A percentile compares a stretch with the other conserved stretches of the same genome.
These are phyloP conservation scores for Sterrhoptilus dennistouni DNA, from an alignment of 2,113 vertebrate species.

Conservation along the genomic window DNA sequence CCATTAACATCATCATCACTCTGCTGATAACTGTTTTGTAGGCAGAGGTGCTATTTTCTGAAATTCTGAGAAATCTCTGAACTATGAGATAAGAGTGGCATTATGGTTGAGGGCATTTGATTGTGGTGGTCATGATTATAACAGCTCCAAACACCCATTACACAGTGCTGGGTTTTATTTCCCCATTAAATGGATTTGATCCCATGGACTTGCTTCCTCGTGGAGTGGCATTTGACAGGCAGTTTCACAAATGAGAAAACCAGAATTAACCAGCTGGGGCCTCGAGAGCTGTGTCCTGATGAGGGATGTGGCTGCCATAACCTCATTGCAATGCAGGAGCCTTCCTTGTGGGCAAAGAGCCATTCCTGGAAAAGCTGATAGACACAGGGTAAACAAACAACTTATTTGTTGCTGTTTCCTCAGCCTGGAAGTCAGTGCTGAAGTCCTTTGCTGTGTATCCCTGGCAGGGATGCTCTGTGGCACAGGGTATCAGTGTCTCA, in stretches of 20 bases:
- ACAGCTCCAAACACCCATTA: not conserved
- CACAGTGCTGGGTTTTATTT: not conserved
- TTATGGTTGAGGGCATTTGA: not conserved
- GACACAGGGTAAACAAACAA: not conserved
- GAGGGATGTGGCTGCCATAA: not conserved
- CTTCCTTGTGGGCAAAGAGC: not conserved
- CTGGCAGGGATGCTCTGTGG: not conserved
- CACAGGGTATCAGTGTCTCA: not conserved
- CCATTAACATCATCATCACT: not conserved
- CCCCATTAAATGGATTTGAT: conserved; percentile 19
- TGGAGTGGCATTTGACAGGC: not conserved
- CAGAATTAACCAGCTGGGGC: not conserved
- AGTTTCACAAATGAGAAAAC: not conserved
- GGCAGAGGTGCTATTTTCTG: conserved; percentile 45
- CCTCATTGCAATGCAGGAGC: not conserved
- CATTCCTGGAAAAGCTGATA: not conserved
- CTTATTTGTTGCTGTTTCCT: not conserved
- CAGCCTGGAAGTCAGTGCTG: not conserved
- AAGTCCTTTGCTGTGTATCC: not conserved
- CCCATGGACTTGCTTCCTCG: not conserved
- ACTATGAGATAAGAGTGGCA: not conserved
- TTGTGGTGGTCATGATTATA: not conserved
- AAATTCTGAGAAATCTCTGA: conserved; percentile 40
- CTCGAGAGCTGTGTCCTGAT: not conserved
- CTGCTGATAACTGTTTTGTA: not conserved